Conservation (phyloP, 2,113 vertebrate genomes). For the Oncorhynchus gorbuscha region DNA sequence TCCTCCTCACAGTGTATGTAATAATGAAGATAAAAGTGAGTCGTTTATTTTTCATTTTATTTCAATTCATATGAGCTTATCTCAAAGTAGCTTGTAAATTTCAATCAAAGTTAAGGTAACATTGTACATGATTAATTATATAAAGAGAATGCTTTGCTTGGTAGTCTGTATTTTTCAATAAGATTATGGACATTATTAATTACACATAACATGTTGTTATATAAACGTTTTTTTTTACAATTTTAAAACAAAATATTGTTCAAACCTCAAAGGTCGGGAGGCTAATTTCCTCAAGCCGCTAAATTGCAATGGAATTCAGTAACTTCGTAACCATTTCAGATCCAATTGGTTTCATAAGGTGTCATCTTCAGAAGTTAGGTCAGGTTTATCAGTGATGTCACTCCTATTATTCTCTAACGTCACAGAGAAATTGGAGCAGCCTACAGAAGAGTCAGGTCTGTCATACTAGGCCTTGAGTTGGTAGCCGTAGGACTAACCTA, state of each 20-base stretch:
- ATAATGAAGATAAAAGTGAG: background rate
- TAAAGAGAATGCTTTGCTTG: no score
- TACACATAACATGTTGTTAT: background rate
- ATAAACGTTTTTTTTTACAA: no score
- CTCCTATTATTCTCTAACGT: background rate
- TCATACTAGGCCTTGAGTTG: no score
- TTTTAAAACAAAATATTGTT: background rate
- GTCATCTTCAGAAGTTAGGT: background rate
- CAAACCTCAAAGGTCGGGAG: background rate
- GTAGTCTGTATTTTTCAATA: no score
- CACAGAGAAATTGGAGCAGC: background rate
- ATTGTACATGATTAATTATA: background rate
- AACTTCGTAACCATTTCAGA: background rate
- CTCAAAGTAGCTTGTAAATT: background rate
- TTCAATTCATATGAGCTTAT: no score
- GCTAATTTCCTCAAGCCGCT: background rate
- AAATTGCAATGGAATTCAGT: constrained; percentile 15
- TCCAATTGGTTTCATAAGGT: background rate
- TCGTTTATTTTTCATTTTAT: background rate
- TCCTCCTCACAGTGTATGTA: background rate
- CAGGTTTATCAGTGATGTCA: background rate
- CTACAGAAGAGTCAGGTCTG: no score
- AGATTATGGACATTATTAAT: background rate
- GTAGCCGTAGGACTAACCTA: no score
- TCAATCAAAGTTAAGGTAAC: no score